Evolutionary conservation across 1,140 invertebrate genomes (phyloP), one percentile per base, ranked within the genome.

Genomic region (Philotrypesis tridentata): DNA sequence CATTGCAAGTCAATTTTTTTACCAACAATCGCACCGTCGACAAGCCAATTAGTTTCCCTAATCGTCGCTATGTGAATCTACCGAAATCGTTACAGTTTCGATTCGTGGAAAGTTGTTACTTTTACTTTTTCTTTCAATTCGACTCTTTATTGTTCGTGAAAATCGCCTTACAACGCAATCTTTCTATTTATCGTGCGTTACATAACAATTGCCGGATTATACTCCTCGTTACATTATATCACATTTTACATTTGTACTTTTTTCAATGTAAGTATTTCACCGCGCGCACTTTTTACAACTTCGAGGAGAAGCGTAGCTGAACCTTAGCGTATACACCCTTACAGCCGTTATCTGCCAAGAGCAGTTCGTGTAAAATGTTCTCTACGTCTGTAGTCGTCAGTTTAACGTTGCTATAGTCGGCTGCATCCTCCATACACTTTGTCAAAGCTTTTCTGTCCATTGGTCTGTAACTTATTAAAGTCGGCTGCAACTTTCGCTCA

Each of bases 281-380:
- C 48, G 21, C 4, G 40, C 12, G 14, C 9, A 3, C 4, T 55
- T 55, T 55, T 55, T 55, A 55, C 48, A 55, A 17, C 17, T 21
- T 17, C 0, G 48, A n/a, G 21, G 21, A 55, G 6, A 17, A 55
- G 0, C 48, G 48, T 68, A 91, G 21, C 71, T 89, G 88, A 17
- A 91, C 87, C 79, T 91, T 90, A 0, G 88, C 83, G n/a, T 89
- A 86, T n/a, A 88, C 89, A 33, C 90, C 87, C 67, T 92, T 92
- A n/a, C 91, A 92, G 7, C 91, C 91, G 77, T 85, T 89, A 25
- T 87, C 82, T 8, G 82, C 65, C 7, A 8, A 37, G 7, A 88
- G 7, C 48, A 92, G 83, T 67, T 83, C 75, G 9, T 84, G 23
- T 40, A 84, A 86, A 21, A 91, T 77, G 65, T 86, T 33, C 3